Conservation (phyloP, 92 coral and sea anemone genomes). For the Desmophyllum pertusum region DNA sequence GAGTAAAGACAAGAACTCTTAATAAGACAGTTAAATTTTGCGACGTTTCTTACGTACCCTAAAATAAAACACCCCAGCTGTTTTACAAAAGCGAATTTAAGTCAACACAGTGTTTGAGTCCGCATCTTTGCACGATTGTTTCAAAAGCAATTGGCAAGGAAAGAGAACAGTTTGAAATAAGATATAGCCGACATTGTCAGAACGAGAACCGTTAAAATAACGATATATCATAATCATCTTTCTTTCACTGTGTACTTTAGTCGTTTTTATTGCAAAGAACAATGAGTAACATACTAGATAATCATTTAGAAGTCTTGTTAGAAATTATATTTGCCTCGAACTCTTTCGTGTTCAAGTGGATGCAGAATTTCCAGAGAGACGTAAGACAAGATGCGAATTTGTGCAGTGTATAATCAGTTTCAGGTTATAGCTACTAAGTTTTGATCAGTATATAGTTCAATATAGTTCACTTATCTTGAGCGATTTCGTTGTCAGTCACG, state of each 20-base stretch:
- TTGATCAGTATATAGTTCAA: not conserved
- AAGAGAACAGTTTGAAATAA: not conserved
- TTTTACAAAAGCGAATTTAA: not conserved
- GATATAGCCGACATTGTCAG: not conserved
- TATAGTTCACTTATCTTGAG: not conserved
- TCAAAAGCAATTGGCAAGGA: not conserved
- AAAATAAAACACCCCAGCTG: not conserved
- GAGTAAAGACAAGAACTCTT: not conserved
- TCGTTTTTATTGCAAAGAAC: not conserved
- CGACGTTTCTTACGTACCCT: not conserved
- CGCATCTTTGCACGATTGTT: not conserved
- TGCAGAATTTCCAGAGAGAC: not conserved
- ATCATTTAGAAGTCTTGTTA: not conserved
- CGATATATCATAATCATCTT: not conserved
- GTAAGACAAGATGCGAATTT: not conserved
- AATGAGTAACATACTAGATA: not conserved
- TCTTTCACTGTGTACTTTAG: conserved; percentile 2
- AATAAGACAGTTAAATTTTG: not conserved
- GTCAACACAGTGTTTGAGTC: not conserved
- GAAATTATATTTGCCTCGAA: not conserved
- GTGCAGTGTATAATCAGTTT: not conserved
- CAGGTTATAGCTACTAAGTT: not conserved
- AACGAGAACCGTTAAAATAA: conserved; percentile 1
- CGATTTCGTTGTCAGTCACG: not conserved
- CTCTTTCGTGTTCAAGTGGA: not conserved